Conservation (phyloP, 1,140 invertebrate species). For the Oreohelix idahoensis region DNA sequence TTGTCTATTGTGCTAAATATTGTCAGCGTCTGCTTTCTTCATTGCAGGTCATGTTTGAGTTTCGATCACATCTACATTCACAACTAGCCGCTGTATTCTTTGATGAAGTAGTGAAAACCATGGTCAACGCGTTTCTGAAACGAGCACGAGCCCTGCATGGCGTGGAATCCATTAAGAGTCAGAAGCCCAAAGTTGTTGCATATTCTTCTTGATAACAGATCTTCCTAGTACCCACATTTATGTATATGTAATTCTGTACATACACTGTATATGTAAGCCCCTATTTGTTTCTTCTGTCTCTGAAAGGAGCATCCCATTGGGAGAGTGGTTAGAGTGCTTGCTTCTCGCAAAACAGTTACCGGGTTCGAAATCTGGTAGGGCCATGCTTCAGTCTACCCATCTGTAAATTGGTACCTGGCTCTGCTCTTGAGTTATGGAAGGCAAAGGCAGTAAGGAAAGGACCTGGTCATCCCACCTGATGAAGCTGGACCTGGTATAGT, state of each 20-base stretch:
- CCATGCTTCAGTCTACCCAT: too few relatives aligned
- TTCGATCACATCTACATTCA: slow-evolving; percentile 88
- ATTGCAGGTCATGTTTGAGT: slow-evolving; percentile 86
- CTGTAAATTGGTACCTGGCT: too few relatives aligned
- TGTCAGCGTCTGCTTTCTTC: not conserved
- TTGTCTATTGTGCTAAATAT: too few relatives aligned
- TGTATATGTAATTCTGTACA: not conserved
- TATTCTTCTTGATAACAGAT: slow-evolving; percentile 50
- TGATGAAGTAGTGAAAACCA: slow-evolving; percentile 94
- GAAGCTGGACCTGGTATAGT: too few relatives aligned
- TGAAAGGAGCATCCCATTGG: too few relatives aligned
- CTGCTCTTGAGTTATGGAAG: too few relatives aligned
- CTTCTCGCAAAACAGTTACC: too few relatives aligned
- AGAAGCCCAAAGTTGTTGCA: slow-evolving; percentile 55
- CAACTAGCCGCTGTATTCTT: slow-evolving; percentile 94
- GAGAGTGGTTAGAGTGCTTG: too few relatives aligned
- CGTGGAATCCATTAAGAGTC: slow-evolving; percentile 61
- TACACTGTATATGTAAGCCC: not conserved
- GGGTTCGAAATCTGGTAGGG: too few relatives aligned
- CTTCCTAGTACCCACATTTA: not conserved
- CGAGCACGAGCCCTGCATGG: slow-evolving; percentile 88
- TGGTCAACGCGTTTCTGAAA: slow-evolving; percentile 92
- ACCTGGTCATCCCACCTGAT: too few relatives aligned
- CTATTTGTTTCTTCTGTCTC: too few relatives aligned
- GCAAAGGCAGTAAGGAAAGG: too few relatives aligned